Evolutionary conservation across 1,140 invertebrate species (phyloP).

Genomic region (Heliothis subflexa): DNA sequence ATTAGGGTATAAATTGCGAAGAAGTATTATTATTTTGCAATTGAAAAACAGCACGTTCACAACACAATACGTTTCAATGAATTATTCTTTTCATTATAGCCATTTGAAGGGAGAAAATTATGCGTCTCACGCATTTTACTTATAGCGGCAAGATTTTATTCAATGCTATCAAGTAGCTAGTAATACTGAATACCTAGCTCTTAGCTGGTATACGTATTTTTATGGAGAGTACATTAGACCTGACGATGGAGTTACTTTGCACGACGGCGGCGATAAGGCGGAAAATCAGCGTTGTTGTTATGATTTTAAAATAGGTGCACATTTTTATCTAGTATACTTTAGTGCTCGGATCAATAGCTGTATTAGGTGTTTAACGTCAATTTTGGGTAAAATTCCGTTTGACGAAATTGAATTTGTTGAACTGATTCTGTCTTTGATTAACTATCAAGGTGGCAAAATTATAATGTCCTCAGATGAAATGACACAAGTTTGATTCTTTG

Average conservation of each 20-base stretch:
- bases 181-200: neutral
- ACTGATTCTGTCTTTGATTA: no score
- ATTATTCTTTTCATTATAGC: constrained; percentile 22
- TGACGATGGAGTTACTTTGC: neutral
- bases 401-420: no score
- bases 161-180: neutral
- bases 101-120: constrained; percentile 21
- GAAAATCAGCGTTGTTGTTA: no score
- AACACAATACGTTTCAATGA: constrained; percentile 30
- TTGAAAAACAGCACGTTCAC: constrained; percentile 19
- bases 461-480: no score
- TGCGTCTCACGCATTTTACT: constrained; percentile 10
- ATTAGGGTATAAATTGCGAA: neutral
- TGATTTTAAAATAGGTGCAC: no score
- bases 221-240: constrained; percentile 6
- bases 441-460: no score
- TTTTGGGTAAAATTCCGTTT: no score
- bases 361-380: no score
- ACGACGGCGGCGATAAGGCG: neutral
- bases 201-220: neutral
- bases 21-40: constrained; percentile 1
- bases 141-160: constrained; percentile 19
- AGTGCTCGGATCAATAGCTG: no score
- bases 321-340: no score
- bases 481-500: no score